phyloP scores from a whole-genome alignment of 2,113 vertebrate genomes.

The Arothron firmamentum region DNA sequence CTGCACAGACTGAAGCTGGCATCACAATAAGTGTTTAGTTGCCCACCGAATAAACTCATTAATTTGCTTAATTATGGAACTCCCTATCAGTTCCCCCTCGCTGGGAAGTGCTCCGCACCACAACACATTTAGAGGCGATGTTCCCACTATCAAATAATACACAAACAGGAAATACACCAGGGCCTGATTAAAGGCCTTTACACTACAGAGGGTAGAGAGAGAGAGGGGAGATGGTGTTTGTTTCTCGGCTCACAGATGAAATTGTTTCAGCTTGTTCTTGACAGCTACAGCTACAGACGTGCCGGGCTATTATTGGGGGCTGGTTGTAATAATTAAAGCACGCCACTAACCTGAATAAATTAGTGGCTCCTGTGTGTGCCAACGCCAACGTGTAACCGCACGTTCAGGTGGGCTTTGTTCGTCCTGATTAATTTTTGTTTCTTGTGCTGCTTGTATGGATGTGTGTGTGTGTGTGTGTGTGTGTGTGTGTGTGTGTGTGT shows the following conservation, averaged over 20 bases:
- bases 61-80: constrained; percentile 79
- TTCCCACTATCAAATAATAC: constrained; percentile 73
- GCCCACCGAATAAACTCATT: constrained; percentile 76
- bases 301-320: constrained; percentile 51
- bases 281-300: constrained; percentile 69
- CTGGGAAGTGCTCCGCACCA: constrained; percentile 63
- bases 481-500: constrained; percentile 26
- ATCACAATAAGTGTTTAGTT: constrained; percentile 65
- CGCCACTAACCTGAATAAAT: constrained; percentile 72
- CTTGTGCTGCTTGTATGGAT: constrained; percentile 40
- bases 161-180: constrained; percentile 75
- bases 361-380: constrained; percentile 43
- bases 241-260: constrained; percentile 67
- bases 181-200: constrained; percentile 73
- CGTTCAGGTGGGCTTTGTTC: constrained; percentile 63
- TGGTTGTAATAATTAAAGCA: constrained; percentile 75
- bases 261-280: constrained; percentile 77
- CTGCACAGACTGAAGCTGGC: constrained; percentile 57
- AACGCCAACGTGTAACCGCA: constrained; percentile 13
- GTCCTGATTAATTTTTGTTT: constrained; percentile 57
- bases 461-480: constrained; percentile 25
- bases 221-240: constrained; percentile 51
- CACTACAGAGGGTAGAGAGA: constrained; percentile 53
- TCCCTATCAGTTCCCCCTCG: constrained; percentile 70
- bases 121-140: constrained; percentile 66